Conservation (phyloP, 2,113 vertebrate species). For the Fulmarus glacialis region DNA sequence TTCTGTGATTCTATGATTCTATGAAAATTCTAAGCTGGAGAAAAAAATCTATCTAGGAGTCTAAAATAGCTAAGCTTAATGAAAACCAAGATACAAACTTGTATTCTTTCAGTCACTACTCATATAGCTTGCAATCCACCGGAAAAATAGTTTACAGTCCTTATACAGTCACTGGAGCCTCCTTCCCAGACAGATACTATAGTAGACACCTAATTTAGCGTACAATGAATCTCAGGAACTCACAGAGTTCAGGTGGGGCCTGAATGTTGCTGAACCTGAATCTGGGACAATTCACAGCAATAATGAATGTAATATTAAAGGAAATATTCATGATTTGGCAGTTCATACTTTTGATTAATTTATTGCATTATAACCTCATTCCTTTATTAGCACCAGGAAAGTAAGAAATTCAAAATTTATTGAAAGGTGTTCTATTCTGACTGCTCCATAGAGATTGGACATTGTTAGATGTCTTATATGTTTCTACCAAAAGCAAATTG, state of each 20-base stretch:
- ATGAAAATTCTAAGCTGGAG: neutral
- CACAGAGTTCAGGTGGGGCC: neutral
- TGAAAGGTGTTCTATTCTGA: neutral
- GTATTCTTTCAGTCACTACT: neutral
- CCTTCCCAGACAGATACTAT: neutral
- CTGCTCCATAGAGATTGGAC: neutral
- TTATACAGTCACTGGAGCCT: neutral
- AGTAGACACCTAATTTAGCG: neutral
- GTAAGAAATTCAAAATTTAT: neutral
- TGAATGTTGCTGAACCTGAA: neutral
- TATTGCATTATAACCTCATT: neutral
- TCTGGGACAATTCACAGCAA: neutral
- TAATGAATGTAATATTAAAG: neutral
- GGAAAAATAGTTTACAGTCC: neutral
- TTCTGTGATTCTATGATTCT: too few species aligned
- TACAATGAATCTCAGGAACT: neutral
- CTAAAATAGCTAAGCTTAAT: neutral
- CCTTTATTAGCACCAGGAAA: neutral
- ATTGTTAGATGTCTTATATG: neutral
- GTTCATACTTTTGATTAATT: neutral
- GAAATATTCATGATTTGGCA: neutral
- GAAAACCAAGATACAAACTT: neutral
- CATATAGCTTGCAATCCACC: neutral
- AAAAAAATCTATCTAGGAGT: neutral
- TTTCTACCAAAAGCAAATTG: neutral